Evolutionary conservation across 2,797 vertebrate genomes (phyloP).

Genomic region (Saxicola maurus): DNA sequence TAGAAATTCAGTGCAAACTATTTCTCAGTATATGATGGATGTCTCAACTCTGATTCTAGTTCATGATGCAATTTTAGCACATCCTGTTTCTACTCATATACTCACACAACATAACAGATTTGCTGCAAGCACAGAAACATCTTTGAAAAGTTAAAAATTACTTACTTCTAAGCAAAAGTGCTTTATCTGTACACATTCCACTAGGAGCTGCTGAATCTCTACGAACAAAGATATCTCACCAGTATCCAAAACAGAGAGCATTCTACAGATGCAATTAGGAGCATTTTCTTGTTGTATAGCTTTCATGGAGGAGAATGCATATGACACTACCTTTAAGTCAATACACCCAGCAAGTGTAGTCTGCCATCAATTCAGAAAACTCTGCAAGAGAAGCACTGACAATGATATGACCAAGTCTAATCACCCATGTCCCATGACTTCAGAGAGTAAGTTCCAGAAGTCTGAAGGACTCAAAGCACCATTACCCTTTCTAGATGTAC

Average conservation of each 20-base stretch:
- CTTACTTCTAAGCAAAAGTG: neutral
- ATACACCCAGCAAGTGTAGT: neutral
- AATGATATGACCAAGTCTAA: neutral
- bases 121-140: neutral
- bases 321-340: constrained; percentile 15
- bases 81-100: neutral
- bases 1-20: neutral
- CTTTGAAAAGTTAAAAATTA: neutral
- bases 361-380: neutral
- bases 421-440: neutral
- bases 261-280: constrained; percentile 24
- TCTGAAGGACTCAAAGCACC: neutral
- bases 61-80: neutral
- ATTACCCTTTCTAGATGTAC: neutral
- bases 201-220: constrained; percentile 41
- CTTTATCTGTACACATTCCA: neutral
- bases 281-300: neutral
- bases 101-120: neutral
- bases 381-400: neutral
- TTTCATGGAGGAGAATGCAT: constrained; percentile 23
- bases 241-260: neutral
- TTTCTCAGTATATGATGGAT: neutral
- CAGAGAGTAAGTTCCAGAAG: neutral
- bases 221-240: constrained; percentile 45
- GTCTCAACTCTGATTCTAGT: neutral